Conservation (phyloP, 2,113 vertebrate genomes). For the Thermophis baileyi region DNA sequence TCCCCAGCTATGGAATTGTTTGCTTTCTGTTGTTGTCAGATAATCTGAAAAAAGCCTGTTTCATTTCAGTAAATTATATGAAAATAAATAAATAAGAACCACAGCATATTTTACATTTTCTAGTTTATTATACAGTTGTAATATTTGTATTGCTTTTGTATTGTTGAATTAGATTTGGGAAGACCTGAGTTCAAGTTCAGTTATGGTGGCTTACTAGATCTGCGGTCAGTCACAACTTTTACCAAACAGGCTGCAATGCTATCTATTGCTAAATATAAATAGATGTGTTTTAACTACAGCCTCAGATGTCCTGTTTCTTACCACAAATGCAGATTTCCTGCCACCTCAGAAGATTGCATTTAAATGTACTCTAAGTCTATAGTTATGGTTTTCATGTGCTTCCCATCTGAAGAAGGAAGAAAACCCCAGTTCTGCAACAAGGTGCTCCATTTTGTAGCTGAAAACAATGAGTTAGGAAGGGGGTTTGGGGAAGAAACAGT, state of each 20-base stretch:
- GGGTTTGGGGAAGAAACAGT: background rate
- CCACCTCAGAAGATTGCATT: background rate
- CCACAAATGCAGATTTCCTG: background rate
- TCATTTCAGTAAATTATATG: background rate
- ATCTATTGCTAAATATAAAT: background rate
- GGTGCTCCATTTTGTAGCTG: background rate
- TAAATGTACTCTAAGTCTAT: background rate
- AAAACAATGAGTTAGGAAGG: background rate
- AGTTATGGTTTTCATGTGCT: background rate
- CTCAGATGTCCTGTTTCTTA: slow-evolving; percentile 48
- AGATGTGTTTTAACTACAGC: slow-evolving; percentile 50
- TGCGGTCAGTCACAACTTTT: background rate
- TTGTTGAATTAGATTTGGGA: background rate
- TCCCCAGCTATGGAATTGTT: background rate
- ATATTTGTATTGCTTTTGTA: background rate
- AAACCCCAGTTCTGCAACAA: background rate
- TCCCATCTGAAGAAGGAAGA: background rate
- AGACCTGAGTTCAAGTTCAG: background rate
- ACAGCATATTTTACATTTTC: background rate
- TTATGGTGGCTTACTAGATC: background rate
- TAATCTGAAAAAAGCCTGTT: background rate
- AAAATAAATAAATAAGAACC: background rate
- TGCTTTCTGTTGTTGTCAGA: background rate
- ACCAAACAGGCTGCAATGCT: background rate
- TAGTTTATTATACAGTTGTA: background rate